Evolutionary conservation across 2,113 vertebrate genomes (phyloP), one percentile per base, ranked within the genome.

Genomic region (Dromas ardeola): DNA sequence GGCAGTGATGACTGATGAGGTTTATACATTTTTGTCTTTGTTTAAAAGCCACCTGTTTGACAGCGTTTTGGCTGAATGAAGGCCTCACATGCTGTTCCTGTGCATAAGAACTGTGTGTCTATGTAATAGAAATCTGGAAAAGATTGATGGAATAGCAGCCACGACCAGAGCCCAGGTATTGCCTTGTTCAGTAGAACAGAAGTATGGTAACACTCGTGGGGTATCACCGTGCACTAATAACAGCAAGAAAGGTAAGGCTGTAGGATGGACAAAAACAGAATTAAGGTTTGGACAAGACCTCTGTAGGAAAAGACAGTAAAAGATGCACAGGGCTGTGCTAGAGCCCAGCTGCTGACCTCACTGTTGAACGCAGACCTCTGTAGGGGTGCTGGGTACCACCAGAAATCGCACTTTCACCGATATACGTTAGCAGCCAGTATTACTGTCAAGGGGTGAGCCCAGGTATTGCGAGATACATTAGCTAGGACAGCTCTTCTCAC

Each of bases 1-100:
- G 1, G 53, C 74, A 5, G 81, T 95, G 95, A 97, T 96, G 95
- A 96, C 95, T 95, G 95, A 96, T 95, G 91, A 90, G 86, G 84
- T 96, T 97, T 93, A 91, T 96, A 88, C 93, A 61, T 94, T 96
- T 95, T 93, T 93, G 80, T 43, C 95, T 95, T 96, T 95, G 92
- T 96, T 90, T 95, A 80, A 95, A 96, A 97, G 95, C 95, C 91
- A 96, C 95, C 96, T 97, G 95, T 94, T 89, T 82, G 91, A 95
- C 86, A 80, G 81, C 3, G 0, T 56, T 89, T 61, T 71, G 73
- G 71, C 88, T 76, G 90, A 86, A 89, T 21, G 25, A 72, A 93
- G 82, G 95, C 90, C 80, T 95, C 93, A 52, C 92, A 94, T 72
- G 91, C 92, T 73, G 92, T 88, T 93, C 55, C 61, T 91, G 50